Conservation (phyloP, 2,113 vertebrate species). For the Triplophysa siluroides region DNA sequence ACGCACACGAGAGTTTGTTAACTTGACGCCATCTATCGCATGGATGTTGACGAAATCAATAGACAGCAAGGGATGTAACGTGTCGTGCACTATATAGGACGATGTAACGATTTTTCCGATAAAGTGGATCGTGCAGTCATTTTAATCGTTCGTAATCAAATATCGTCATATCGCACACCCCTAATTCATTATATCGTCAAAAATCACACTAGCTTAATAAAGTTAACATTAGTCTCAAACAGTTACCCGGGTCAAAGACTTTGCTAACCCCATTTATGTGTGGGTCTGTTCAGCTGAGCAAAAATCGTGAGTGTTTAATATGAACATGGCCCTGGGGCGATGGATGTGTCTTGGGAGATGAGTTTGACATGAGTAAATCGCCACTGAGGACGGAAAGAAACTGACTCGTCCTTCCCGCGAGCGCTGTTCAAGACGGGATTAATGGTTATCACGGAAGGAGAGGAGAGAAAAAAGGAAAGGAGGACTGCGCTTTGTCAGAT, state of each 20-base stretch:
- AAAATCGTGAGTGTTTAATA: neutral
- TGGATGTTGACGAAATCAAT: too few relatives aligned
- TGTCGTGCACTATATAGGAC: too few relatives aligned
- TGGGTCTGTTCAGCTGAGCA: neutral
- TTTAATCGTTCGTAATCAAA: too few relatives aligned
- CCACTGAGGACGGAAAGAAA: constrained; percentile 26
- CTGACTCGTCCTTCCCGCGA: constrained; percentile 30
- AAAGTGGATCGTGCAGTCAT: too few relatives aligned
- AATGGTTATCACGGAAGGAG: neutral
- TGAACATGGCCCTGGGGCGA: neutral
- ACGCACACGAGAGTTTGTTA: too few relatives aligned
- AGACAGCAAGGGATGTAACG: too few relatives aligned
- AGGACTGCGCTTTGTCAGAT: neutral
- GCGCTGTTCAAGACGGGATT: constrained; percentile 1
- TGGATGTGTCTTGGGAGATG: constrained; percentile 25
- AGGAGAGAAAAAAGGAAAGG: neutral
- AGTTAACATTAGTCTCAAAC: neutral
- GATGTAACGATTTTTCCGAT: too few relatives aligned
- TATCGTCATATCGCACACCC: too few relatives aligned
- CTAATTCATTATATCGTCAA: too few relatives aligned
- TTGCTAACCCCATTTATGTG: constrained; percentile 4
- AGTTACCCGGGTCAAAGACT: neutral
- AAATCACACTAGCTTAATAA: neutral
- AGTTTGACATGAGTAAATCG: neutral
- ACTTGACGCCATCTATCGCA: too few relatives aligned